phyloP scores from a whole-genome alignment of 2,888 invertebrate species.

The Pandemis heparana region DNA sequence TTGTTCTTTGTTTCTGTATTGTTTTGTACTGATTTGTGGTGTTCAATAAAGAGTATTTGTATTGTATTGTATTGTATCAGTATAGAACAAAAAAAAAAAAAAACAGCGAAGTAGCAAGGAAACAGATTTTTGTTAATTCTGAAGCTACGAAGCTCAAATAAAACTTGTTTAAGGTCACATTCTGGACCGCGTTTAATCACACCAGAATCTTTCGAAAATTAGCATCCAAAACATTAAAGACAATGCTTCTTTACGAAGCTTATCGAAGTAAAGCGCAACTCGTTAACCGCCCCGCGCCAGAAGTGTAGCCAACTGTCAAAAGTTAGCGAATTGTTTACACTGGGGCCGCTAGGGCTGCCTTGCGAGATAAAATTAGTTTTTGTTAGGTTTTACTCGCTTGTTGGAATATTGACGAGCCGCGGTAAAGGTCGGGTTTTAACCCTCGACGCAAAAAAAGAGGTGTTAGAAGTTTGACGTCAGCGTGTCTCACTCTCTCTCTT shows the following conservation, averaged over 20 bases:
- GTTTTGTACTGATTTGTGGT: too few relatives aligned
- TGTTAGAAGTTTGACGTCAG: too few relatives aligned
- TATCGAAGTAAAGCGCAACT: constrained; percentile 19
- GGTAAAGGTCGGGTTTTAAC: not conserved
- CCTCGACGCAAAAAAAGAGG: too few relatives aligned
- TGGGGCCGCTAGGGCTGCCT: constrained; percentile 17
- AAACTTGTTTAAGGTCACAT: not conserved
- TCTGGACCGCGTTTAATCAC: not conserved
- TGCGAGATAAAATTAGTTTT: constrained; percentile 18
- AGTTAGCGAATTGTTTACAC: constrained; percentile 30
- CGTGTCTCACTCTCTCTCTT: too few relatives aligned
- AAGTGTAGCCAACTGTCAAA: constrained; percentile 23
- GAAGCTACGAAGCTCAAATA: too few relatives aligned
- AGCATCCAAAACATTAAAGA: constrained; percentile 5
- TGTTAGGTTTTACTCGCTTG: not conserved
- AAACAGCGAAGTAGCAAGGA: too few relatives aligned
- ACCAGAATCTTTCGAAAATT: not conserved
- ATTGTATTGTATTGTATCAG: too few relatives aligned
- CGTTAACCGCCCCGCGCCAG: constrained; percentile 15
- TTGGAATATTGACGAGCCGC: not conserved
- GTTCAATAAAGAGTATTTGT: too few relatives aligned
- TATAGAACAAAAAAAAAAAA: too few relatives aligned
- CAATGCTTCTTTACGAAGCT: constrained; percentile 8
- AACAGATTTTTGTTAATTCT: too few relatives aligned
- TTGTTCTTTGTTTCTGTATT: too few relatives aligned